Percentiles rank a stretch among this genome's conserved stretches.
Conservation (phyloP, 2,797 vertebrate genomes). For the Argyrosomus regius region DNA sequence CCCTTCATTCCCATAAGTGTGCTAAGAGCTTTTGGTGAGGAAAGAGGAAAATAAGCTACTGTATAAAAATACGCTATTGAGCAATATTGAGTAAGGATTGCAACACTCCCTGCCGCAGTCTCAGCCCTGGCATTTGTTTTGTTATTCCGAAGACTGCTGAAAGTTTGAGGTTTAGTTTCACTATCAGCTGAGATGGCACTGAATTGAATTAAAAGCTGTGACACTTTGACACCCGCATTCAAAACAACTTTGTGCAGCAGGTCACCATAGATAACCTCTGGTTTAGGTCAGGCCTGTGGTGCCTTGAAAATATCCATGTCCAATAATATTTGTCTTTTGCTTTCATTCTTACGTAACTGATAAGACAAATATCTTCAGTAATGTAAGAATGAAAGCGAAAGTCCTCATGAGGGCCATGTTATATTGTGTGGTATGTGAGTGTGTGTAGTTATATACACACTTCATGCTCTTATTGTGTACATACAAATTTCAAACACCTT, state of each 20-base stretch:
- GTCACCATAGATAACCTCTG: background rate
- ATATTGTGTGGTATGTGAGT: background rate
- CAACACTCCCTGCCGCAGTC: slow-evolving; percentile 18
- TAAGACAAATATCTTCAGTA: background rate
- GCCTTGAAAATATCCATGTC: background rate
- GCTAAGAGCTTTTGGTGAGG: background rate
- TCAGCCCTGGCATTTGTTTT: background rate
- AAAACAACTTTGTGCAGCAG: background rate
- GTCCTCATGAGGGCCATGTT: background rate
- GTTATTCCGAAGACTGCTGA: background rate
- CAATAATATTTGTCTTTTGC: background rate
- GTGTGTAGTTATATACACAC: no score
- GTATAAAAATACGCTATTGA: background rate
- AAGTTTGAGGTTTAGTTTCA: background rate
- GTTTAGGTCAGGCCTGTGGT: background rate
- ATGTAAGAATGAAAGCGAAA: background rate
- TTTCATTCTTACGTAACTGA: no score
- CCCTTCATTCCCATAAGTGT: background rate
- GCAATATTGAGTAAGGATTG: slow-evolving; percentile 6
- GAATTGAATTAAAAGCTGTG: background rate
- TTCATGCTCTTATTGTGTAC: no score
- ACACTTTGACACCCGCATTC: background rate
- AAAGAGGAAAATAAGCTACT: slow-evolving; percentile 7
- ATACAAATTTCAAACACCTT: no score
- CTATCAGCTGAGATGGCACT: background rate